Base-by-base conservation (phyloP, 1,140 invertebrate species). In the Drosophila sproati region DNA sequence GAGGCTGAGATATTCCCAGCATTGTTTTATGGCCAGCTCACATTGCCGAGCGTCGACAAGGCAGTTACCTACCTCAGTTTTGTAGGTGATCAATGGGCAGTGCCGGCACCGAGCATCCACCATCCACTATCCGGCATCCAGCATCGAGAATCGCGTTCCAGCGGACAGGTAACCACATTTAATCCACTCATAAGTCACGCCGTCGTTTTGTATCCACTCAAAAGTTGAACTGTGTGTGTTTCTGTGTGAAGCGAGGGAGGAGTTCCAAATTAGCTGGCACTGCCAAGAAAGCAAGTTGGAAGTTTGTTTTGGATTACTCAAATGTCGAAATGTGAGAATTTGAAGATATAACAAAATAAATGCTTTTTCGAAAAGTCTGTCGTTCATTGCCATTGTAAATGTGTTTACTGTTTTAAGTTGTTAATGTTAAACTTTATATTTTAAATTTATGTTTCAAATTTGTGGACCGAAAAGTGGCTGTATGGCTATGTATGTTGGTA, bases 101-200 rank as follows among this genome's bases (percentile, higher is more conserved):
- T 61, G 54, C 39, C 39, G 77, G 34, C 29, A 8, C 20, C 31
- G 31, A 48, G 5, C 45, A 39, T 0, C 37, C 34, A 34, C 4
- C 34, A 34, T 34, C 34, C 7, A 39, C 7, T 8, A 39, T 10
- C 37, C 37, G 10, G 37, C 7, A 7, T 8, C 35, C 39, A 73
- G 31, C 28, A 10, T 28, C 31, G 43, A 41, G 5, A 31, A 39
- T 43, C 37, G 8, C 37, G 45, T 32, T 37, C 8, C 51, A 4
- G 39, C 47, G 56, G 73, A 60, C 52, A 77, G 82, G 74, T 77
- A 75, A 39, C 66, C 71, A 82, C 67, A 52, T 56, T 86, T 80
- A 77, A 67, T 75, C 57, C 78, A 77, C 73, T 83, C 83, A 88
- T 80, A 88, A 88, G 83, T 88, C 83, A 87, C 80, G 80, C 69